Evolutionary conservation across 2,113 vertebrate genomes (phyloP), one percentile per base, ranked within the genome.

Genomic region (Anoura caudifer): DNA sequence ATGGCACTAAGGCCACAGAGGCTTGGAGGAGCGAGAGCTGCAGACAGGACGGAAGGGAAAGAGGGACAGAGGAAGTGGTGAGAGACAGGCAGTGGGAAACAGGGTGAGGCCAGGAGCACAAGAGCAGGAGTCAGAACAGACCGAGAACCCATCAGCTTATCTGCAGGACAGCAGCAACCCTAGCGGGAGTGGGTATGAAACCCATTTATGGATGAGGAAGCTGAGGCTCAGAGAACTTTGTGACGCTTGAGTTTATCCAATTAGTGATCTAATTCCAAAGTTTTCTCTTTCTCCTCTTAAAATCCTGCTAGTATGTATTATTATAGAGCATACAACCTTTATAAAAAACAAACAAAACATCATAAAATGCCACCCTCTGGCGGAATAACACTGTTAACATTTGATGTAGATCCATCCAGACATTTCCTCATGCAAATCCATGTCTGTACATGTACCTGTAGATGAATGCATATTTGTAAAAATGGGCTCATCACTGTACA

Each of bases 331-430:
- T 28, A 4, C 63, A 59, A 83, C 95, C 90, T 63, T 92, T 87
- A 76, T 72, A 81, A 80, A 86, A 91, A 31, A 14, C 79, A 80
- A 82, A 36, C 87, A 80, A 73, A 59, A 75, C 92, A 95, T 82
- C 79, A 70, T 52, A 84, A 87, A 90, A 95, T 94, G 95, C 90
- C 41, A 87, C 70, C 72, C 50, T 91, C 77, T 95, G 65, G 38
- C 56, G 56, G 67, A 59, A 63, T 54, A 92, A 92, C 75, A 13
- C 45, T 59, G 45, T 75, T 70, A 79, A 52, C 84, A 31, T 90
- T 90, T 84, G 94, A 59, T 50, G 41, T 24, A 31, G 61, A 80
- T 65, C 45, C 33, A 36, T 91, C 87, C 76, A 80, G 80, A 87
- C 79, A 41, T 81, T 67, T 76, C 86, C 87, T 52, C 65, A 38